Evolutionary conservation across 2,888 invertebrate genomes (phyloP).

Genomic region (Augochlorella aurata): DNA sequence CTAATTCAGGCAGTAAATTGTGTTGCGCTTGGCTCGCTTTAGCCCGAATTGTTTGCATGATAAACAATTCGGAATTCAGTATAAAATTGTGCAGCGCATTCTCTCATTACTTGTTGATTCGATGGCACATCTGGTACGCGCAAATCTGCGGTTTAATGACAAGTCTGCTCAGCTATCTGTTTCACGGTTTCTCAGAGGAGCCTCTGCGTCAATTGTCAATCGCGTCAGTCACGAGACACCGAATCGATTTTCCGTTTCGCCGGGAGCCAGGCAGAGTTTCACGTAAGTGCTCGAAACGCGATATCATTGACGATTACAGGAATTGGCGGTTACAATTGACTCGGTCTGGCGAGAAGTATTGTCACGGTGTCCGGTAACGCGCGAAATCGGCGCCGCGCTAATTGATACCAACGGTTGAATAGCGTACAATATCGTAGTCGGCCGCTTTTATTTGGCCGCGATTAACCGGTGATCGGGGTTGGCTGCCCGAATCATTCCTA

Average conservation of each 20-base stretch:
- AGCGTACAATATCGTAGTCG: not conserved
- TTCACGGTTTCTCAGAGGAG: not conserved
- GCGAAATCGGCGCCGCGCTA: not conserved
- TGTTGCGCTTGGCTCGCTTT: too few species aligned
- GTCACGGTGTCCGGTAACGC: conserved; percentile 9
- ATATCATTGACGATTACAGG: conserved; percentile 47
- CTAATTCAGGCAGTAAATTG: too few species aligned
- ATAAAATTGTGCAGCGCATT: too few species aligned
- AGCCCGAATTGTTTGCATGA: too few species aligned
- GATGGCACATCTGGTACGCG: too few species aligned
- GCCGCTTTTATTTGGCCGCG: not conserved
- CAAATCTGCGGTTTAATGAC: not conserved
- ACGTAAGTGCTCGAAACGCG: conserved; percentile 35
- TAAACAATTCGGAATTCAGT: too few species aligned
- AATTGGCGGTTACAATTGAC: conserved; percentile 36
- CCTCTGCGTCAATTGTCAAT: conserved; percentile 4
- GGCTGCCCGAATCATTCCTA: not conserved
- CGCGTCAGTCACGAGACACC: not conserved
- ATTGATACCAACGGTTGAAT: conserved; percentile 28
- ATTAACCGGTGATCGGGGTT: conserved; percentile 9
- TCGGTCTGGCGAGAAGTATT: not conserved
- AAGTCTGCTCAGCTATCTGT: not conserved
- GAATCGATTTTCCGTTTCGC: conserved; percentile 6
- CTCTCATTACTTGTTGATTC: too few species aligned
- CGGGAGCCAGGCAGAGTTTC: conserved; percentile 5